phyloP scores from a whole-genome alignment of 2,797 vertebrate genomes.

The Dendrocincla fuliginosa region DNA sequence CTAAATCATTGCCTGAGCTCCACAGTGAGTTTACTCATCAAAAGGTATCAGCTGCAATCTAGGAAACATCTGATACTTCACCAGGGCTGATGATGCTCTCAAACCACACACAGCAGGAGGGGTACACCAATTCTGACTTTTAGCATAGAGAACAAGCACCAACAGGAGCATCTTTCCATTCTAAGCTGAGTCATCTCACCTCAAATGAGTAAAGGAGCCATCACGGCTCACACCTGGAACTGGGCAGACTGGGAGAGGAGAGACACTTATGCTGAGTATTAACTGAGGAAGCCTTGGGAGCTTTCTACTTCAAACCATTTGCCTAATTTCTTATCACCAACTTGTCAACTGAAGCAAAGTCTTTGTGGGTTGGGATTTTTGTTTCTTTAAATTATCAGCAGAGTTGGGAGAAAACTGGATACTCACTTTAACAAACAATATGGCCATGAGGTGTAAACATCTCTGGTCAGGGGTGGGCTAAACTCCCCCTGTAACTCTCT shows the following conservation, averaged over 20 bases:
- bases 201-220: background rate
- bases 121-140: background rate
- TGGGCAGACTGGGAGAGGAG: background rate
- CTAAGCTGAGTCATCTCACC: background rate
- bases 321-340: background rate
- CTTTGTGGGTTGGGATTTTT: background rate
- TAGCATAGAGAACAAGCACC: background rate
- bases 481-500: background rate
- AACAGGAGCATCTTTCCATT: background rate
- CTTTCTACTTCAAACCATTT: background rate
- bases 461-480: background rate
- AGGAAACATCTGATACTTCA: background rate
- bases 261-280: background rate
- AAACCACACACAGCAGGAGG: background rate
- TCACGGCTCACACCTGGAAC: background rate
- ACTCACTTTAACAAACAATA: background rate
- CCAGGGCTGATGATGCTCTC: background rate
- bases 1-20: background rate
- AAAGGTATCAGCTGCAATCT: background rate
- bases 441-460: background rate
- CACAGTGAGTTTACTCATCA: background rate
- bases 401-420: background rate
- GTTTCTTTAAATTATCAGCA: background rate
- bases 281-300: background rate
- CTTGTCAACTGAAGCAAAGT: background rate